Base-by-base conservation (phyloP, 2,888 invertebrate species). In the Rhagium mordax region DNA sequence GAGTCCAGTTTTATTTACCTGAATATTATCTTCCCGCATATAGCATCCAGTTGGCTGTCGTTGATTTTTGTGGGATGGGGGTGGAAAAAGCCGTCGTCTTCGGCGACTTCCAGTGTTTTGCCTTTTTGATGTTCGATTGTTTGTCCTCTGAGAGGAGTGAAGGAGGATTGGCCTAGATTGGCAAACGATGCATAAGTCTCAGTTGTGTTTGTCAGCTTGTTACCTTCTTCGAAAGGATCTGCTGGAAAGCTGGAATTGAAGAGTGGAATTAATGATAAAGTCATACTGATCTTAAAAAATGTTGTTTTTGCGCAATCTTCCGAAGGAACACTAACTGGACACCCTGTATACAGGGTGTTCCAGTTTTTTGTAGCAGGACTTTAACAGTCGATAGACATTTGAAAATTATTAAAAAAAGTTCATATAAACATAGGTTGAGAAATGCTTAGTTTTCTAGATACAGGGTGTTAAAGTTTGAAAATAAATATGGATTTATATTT, bases 11-110 rank as follows among this genome's bases (percentile, higher is more conserved):
- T 60, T n/a, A 18, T 76, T 76, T 70, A 80, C 81, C 73, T 75
- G 57, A 80, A 79, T 51, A 75, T 78, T 10, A 80, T 76, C 62
- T 79, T 80, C n/a, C 81, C 82, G 64, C 82, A 82, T 68, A 74
- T 73, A 8, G 79, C 72, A 41, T 79, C 80, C 16, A 81, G 66
- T 13, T 76, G 68, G 13, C 72, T 78, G 15, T 75, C 68, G 59
- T 80, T 80, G 41, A 82, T 73, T 48, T 67, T 60, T 4, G 78
- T 78, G 13, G 76, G 78, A 13, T 76, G 74, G 0, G 80, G 74
- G 60, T 82, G 81, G 61, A 82, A 82, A 41, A 78, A 74, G 13
- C 82, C 82, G 55, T 78, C 74, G 20, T 82, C 81, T 55, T 80
- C 78, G 4, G 67, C 72, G 7, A 62, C 8, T 15, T 73, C 72